Evolutionary conservation across 2,797 vertebrate genomes (phyloP).

Genomic region (Sphaeramia orbicularis): DNA sequence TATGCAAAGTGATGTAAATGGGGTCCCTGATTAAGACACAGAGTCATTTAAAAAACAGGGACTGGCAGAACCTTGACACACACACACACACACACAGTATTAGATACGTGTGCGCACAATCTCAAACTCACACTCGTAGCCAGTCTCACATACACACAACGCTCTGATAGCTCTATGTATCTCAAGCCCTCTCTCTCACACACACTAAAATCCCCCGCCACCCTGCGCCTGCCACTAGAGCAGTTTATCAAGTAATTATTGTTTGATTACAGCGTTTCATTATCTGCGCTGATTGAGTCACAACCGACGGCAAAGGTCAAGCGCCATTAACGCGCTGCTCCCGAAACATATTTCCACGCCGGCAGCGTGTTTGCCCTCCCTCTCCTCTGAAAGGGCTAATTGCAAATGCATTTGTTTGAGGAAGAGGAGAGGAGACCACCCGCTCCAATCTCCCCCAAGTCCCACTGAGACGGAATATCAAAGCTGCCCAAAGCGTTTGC

Average conservation of each 20-base stretch:
- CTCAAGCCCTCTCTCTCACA: conserved; percentile 38
- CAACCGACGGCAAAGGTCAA: conserved; percentile 87
- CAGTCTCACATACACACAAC: conserved; percentile 31
- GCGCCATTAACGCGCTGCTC: conserved; percentile 82
- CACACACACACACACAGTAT: conserved; percentile 16
- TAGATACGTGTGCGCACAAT: conserved; percentile 4
- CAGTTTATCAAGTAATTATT: conserved; percentile 91
- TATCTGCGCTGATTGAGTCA: conserved; percentile 90
- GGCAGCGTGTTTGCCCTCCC: conserved; percentile 82
- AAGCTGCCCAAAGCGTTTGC: conserved; percentile 52
- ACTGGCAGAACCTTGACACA: conserved; percentile 52
- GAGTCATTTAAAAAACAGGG: conserved; percentile 84
- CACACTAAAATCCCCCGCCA: conserved; percentile 66
- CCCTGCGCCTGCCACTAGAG: conserved; percentile 76
- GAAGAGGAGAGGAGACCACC: conserved; percentile 75
- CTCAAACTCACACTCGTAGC: conserved; percentile 27
- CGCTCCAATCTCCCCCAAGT: conserved; percentile 60
- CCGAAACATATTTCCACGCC: conserved; percentile 82
- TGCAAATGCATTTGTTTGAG: conserved; percentile 89
- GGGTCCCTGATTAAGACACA: conserved; percentile 85
- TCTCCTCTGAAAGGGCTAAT: conserved; percentile 86
- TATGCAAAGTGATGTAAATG: conserved; percentile 89
- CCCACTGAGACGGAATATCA: conserved; percentile 76
- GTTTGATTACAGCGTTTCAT: conserved; percentile 91
- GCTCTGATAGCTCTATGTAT: conserved; percentile 50